phyloP scores from a whole-genome alignment of 64 coral and sea anemone genomes.

The Montipora foliosa region DNA sequence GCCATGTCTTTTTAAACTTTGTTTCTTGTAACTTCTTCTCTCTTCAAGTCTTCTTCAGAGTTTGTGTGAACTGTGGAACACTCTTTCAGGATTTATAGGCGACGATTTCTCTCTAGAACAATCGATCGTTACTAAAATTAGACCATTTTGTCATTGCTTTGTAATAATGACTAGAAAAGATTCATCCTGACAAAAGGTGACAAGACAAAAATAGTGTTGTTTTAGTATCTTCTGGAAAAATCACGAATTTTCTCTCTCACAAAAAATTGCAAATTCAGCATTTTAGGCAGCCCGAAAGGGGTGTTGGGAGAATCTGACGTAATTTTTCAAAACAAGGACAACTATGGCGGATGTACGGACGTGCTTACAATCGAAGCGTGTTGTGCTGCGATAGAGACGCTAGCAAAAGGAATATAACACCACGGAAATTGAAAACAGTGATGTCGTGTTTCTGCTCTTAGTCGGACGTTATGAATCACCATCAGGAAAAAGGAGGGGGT shows the following conservation, averaged over 20 bases:
- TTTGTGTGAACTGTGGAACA: neutral
- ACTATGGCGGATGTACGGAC: slow-evolving; percentile 81
- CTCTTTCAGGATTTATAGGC: neutral
- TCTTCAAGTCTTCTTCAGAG: neutral
- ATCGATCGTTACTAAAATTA: slow-evolving; percentile 16
- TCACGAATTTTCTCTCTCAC: neutral
- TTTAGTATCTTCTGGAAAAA: neutral
- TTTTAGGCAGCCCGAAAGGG: slow-evolving; percentile 8
- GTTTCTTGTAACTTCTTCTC: neutral
- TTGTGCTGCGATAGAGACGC: neutral
- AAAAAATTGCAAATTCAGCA: slow-evolving; percentile 14
- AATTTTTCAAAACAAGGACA: slow-evolving; percentile 86
- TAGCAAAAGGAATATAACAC: neutral
- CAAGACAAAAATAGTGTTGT: neutral
- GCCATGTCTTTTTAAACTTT: slow-evolving; percentile 21
- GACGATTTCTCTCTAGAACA: neutral
- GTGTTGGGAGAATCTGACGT: slow-evolving; percentile 73
- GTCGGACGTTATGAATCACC: slow-evolving; percentile 89
- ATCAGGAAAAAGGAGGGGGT: too few relatives aligned
- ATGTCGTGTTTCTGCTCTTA: slow-evolving; percentile 99
- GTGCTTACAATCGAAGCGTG: neutral
- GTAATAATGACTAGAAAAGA: slow-evolving; percentile 5
- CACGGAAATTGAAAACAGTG: slow-evolving; percentile 42
- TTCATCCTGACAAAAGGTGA: slow-evolving; percentile 15
- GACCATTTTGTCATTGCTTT: neutral